Evolutionary conservation across 2,888 invertebrate genomes (phyloP).

Genomic region (Mayetiola destructor): DNA sequence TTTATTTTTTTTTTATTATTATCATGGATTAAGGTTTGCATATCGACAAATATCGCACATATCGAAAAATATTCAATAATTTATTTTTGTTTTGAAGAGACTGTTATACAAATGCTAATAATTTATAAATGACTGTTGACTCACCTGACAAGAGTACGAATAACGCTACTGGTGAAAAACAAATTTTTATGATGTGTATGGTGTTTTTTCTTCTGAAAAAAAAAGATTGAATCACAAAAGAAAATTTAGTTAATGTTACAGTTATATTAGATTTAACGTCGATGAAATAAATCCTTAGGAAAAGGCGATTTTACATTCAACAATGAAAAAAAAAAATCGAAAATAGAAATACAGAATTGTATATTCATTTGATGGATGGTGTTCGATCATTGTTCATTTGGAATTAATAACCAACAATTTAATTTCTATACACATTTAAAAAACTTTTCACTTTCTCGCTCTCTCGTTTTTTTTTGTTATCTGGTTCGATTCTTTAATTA

Average conservation of each 20-base stretch:
- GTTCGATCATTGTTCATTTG: conserved; percentile 7
- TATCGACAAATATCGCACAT: too few species aligned
- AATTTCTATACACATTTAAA: too few species aligned
- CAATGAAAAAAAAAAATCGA: background rate
- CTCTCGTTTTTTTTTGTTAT: background rate
- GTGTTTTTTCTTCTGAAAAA: conserved; percentile 9
- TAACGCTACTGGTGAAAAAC: conserved; percentile 11
- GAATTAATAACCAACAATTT: conserved; percentile 6
- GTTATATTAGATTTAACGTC: background rate
- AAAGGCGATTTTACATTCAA: background rate
- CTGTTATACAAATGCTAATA: too few species aligned
- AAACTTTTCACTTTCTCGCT: background rate
- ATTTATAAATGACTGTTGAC: too few species aligned
- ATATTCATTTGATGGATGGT: background rate
- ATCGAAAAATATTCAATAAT: too few species aligned
- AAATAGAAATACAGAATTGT: too few species aligned
- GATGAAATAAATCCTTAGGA: background rate
- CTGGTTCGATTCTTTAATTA: background rate
- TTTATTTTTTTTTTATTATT: too few species aligned
- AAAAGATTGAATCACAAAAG: background rate
- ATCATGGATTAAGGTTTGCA: too few species aligned
- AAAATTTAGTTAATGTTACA: background rate
- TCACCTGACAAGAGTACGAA: conserved; percentile 14
- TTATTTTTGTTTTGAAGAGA: too few species aligned
- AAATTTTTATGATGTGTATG: conserved; percentile 13